phyloP scores from a whole-genome alignment of 23 tunicate species.

The Oikopleura dioica region DNA sequence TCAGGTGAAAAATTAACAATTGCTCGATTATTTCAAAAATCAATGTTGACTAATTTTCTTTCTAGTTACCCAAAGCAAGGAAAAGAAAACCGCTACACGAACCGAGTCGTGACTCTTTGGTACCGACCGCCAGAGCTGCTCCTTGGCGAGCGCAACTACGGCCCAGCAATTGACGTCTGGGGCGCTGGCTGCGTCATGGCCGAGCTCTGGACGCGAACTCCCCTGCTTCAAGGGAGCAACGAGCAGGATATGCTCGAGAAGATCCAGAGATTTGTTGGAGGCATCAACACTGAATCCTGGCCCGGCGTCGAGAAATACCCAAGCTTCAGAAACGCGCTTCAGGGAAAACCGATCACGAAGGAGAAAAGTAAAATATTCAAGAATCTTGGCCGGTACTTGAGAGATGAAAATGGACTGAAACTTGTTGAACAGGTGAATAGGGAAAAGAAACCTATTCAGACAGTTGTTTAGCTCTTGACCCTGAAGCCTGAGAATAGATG shows the following conservation, averaged over 20 bases:
- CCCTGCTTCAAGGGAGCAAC: conserved; percentile 62
- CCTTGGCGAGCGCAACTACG: conserved; percentile 84
- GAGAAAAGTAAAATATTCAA: no score
- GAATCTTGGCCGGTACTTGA: no score
- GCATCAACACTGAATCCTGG: conserved; percentile 25
- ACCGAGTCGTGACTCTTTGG: conserved; percentile 94
- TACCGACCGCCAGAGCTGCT: conserved; percentile 88
- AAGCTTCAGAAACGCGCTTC: conserved; percentile 61
- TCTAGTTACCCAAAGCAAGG: conserved; percentile 70
- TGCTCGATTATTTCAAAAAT: no score
- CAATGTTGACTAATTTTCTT: no score
- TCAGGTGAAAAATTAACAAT: no score
- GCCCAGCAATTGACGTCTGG: conserved; percentile 95
- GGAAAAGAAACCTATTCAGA: no score
- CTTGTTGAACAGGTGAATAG: no score
- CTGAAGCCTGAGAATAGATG: conserved; percentile 60
- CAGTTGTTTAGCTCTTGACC: conserved; percentile 28
- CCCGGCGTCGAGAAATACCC: conserved; percentile 42
- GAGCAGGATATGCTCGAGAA: background rate
- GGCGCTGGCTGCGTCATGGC: conserved; percentile 99
- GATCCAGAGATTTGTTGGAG: background rate
- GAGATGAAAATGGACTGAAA: no score
- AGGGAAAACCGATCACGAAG: conserved; percentile 51
- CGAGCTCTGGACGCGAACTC: conserved; percentile 98
- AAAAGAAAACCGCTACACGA: conserved; percentile 69